phyloP scores from a whole-genome alignment of 2,888 invertebrate genomes.

The Epicampocera succincta region DNA sequence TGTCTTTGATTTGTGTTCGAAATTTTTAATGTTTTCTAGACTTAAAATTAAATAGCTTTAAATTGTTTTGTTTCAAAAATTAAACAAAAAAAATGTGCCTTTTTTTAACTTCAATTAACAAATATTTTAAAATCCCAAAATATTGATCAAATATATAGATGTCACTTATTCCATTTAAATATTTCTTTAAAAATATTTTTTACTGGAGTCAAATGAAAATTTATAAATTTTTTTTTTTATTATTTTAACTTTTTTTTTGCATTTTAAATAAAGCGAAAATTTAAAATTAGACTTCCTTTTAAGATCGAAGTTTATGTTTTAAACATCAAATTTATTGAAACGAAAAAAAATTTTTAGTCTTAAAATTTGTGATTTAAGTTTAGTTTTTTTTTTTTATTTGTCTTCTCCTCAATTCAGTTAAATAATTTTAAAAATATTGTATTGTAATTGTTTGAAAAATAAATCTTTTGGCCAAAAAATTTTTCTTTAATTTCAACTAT shows the following conservation, averaged over 20 bases:
- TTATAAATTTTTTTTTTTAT: conserved; percentile 3
- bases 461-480: conserved; percentile 4
- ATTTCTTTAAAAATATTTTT: conserved; percentile 67
- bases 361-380: conserved; percentile 82
- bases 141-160: conserved; percentile 17
- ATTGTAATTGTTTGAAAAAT: conserved; percentile 20
- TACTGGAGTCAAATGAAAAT: conserved; percentile 48
- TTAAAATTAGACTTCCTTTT: conserved; percentile 34
- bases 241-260: too few species aligned
- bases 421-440: conserved; percentile 31
- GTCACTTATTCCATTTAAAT: conserved; percentile 61
- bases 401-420: too few species aligned
- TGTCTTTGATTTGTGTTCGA: conserved; percentile 58
- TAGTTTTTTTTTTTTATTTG: conserved; percentile 72
- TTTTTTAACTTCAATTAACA: conserved; percentile 61
- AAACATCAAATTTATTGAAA: conserved; percentile 17
- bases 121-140: neutral
- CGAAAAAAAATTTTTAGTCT: conserved; percentile 77
- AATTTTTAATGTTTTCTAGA: conserved; percentile 43
- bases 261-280: conserved; percentile 28
- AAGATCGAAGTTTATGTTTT: conserved; percentile 58
- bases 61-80: conserved; percentile 55
- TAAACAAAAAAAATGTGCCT: conserved; percentile 62
- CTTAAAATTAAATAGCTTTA: conserved; percentile 59
- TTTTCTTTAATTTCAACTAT: neutral